Percentiles rank a stretch among this genome's conserved stretches.
Conservation (phyloP, 1,140 invertebrate species). For the Sinella curviseta region DNA sequence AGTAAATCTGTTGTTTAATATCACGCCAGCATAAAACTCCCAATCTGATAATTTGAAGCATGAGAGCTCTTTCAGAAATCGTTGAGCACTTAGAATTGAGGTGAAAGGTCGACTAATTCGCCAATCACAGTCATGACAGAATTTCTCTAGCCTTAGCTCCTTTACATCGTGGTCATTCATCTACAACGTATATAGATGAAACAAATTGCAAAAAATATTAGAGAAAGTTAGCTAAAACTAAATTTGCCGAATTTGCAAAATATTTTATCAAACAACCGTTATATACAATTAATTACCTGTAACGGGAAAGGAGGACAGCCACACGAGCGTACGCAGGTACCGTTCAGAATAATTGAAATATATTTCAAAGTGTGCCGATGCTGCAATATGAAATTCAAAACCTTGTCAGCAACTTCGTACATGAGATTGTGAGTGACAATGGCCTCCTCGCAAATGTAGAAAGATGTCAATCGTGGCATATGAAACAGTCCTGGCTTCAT, state of each 20-base stretch:
- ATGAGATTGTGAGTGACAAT: background rate
- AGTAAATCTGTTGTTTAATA: background rate
- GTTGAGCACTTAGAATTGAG: background rate
- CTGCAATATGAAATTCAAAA: background rate
- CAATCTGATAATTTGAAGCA: slow-evolving; percentile 7
- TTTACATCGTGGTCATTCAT: background rate
- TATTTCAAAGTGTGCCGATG: background rate
- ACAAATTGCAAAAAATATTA: no score
- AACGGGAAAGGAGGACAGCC: background rate
- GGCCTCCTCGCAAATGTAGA: background rate
- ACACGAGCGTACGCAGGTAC: background rate
- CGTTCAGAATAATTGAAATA: background rate
- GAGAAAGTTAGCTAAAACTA: no score
- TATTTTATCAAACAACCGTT: no score
- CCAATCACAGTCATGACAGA: slow-evolving; percentile 4
- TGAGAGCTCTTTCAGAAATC: background rate
- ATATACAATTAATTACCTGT: background rate
- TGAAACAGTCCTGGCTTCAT: background rate
- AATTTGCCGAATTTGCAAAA: no score
- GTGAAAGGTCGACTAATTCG: slow-evolving; percentile 7
- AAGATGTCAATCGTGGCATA: background rate
- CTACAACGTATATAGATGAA: background rate
- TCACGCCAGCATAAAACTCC: slow-evolving; percentile 14
- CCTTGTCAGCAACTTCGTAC: slow-evolving; percentile 4
- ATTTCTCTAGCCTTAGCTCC: background rate